A percentile compares a stretch with the other conserved stretches of the same genome.
Conservation (phyloP, 2,888 invertebrate species). For the Eupithecia insigniata region DNA sequence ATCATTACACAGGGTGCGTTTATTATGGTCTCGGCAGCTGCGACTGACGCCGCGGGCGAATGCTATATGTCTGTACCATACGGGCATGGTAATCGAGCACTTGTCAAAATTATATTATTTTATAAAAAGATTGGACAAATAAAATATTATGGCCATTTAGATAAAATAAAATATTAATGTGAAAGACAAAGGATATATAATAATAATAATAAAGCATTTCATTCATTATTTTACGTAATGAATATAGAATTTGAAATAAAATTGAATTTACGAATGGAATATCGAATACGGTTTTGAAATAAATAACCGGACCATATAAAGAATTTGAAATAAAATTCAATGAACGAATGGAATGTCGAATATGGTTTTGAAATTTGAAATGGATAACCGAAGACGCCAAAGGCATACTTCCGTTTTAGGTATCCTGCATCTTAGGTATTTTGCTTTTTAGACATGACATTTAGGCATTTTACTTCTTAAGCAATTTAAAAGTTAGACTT, state of each 20-base stretch:
- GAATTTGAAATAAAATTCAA: too few species aligned
- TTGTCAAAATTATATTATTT: conserved; percentile 29
- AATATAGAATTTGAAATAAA: neutral
- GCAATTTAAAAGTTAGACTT: too few species aligned
- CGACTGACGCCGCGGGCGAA: conserved; percentile 57
- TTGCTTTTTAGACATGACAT: too few species aligned
- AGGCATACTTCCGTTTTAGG: too few species aligned
- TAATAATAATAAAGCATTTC: neutral
- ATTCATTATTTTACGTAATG: neutral
- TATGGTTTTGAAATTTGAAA: neutral
- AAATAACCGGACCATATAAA: too few species aligned
- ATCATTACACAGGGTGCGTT: conserved; percentile 58
- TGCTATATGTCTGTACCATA: conserved; percentile 27
- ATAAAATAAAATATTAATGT: too few species aligned
- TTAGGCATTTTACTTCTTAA: too few species aligned
- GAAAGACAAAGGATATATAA: neutral
- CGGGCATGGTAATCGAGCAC: conserved; percentile 21
- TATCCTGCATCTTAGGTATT: too few species aligned
- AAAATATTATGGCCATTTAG: neutral
- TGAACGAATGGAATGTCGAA: too few species aligned
- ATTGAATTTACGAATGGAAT: neutral
- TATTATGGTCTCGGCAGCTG: conserved; percentile 67
- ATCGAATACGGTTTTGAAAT: neutral
- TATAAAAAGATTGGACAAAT: conserved; percentile 1
- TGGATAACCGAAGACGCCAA: neutral